Conservation (phyloP, 53 echinoderm and acorn worm species). For the Patiria pectinifera region DNA sequence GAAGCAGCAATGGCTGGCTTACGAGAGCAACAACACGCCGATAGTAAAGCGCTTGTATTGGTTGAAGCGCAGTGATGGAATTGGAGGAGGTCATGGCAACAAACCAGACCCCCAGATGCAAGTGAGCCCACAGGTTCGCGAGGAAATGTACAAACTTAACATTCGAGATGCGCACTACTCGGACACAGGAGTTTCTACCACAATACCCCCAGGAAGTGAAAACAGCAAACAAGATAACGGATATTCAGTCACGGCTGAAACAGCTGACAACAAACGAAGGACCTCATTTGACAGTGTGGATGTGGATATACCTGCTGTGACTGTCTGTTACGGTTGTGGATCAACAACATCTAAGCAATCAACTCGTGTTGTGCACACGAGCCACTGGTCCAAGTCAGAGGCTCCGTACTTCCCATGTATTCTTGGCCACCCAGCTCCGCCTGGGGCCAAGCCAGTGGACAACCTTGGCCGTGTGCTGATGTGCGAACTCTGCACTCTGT, state of each 20-base stretch:
- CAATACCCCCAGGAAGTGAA: constrained; percentile 11
- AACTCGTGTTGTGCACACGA: constrained; percentile 91
- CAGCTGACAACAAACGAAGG: constrained; percentile 66
- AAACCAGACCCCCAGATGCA: constrained; percentile 81
- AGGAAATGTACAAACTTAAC: constrained; percentile 84
- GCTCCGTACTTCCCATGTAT: constrained; percentile 97
- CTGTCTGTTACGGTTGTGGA: constrained; percentile 91
- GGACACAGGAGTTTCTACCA: constrained; percentile 21
- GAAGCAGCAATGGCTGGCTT: constrained; percentile 93
- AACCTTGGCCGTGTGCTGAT: constrained; percentile 95
- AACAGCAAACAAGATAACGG: constrained; percentile 59
- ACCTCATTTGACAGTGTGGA: constrained; percentile 72
- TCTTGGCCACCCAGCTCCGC: constrained; percentile 86
- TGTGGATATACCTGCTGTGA: constrained; percentile 85
- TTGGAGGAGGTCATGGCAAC: constrained; percentile 65
- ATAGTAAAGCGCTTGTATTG: constrained; percentile 96
- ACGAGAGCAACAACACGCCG: constrained; percentile 92
- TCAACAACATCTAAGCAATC: constrained; percentile 72
- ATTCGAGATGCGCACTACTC: constrained; percentile 74
- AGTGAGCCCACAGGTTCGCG: constrained; percentile 73
- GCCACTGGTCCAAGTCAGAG: constrained; percentile 98
- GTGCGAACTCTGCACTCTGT: constrained; percentile 92
- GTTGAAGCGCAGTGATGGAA: constrained; percentile 87
- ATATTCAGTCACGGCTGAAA: constrained; percentile 48
- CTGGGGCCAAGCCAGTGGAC: constrained; percentile 91